A percentile compares a stretch with the other conserved stretches of the same genome.
Conservation (phyloP, 2,113 vertebrate species). For the Pseudorhombus dupliciocellatus region DNA sequence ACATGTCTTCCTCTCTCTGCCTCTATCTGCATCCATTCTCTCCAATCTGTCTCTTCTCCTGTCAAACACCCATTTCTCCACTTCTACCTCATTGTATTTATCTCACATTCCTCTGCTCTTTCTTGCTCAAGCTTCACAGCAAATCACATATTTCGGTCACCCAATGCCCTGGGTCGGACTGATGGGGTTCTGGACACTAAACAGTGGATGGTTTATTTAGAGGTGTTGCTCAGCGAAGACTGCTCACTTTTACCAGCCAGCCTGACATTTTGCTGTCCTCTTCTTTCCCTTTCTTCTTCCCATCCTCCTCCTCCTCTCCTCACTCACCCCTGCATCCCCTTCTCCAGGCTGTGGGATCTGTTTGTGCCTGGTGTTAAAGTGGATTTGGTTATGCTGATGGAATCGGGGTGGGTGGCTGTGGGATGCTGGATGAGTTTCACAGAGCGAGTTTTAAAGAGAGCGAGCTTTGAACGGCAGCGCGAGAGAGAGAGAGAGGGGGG, state of each 20-base stretch:
- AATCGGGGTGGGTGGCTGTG: constrained; percentile 44
- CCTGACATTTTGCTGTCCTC: constrained; percentile 50
- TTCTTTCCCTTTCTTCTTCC: not conserved
- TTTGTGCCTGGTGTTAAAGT: constrained; percentile 48
- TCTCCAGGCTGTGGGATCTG: constrained; percentile 32
- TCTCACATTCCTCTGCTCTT: constrained; percentile 47
- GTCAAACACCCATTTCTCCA: constrained; percentile 31
- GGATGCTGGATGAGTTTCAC: constrained; percentile 59
- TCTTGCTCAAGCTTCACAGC: constrained; percentile 37
- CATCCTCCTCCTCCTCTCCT: not conserved
- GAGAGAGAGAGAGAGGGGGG: constrained; percentile 8
- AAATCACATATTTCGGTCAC: constrained; percentile 43
- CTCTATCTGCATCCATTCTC: constrained; percentile 49
- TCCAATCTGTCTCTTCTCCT: constrained; percentile 42
- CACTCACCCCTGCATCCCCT: not conserved
- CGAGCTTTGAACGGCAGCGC: constrained; percentile 38
- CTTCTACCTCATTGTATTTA: constrained; percentile 39
- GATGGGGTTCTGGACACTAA: constrained; percentile 53
- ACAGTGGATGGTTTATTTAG: constrained; percentile 58
- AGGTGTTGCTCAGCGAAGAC: constrained; percentile 12
- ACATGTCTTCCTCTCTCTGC: constrained; percentile 30
- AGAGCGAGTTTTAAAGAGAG: constrained; percentile 36
- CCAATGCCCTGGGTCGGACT: not conserved
- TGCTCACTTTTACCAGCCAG: constrained; percentile 28
- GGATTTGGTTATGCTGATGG: constrained; percentile 53